Conservation (phyloP, 2,888 invertebrate genomes). For the Agrochola macilenta region DNA sequence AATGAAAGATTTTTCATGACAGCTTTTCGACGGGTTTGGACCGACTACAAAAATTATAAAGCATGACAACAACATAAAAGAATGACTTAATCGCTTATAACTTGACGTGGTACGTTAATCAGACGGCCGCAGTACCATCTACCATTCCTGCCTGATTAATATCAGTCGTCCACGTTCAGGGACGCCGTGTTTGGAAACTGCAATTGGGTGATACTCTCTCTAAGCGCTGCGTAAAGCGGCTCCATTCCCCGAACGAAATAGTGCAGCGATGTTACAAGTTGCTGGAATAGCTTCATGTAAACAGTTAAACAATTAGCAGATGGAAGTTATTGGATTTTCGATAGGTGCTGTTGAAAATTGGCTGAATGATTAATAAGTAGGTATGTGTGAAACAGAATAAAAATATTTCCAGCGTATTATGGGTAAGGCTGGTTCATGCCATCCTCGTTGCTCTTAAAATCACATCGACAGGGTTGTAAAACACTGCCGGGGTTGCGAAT, state of each 20-base stretch:
- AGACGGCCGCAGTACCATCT: slow-evolving; percentile 56
- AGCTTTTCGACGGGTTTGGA: not conserved
- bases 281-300: slow-evolving; percentile 33
- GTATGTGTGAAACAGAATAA: not conserved
- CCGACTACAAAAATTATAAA: not conserved
- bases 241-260: slow-evolving; percentile 20
- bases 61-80: not conserved
- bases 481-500: too few species aligned
- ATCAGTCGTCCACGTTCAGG: slow-evolving; percentile 61
- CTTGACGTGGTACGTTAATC: slow-evolving; percentile 59
- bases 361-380: not conserved
- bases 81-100: slow-evolving; percentile 9
- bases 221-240: slow-evolving; percentile 49
- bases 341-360: slow-evolving; percentile 8
- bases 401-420: too few species aligned
- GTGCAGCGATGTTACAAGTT: slow-evolving; percentile 32
- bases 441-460: not conserved
- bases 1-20: not conserved
- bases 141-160: slow-evolving; percentile 66
- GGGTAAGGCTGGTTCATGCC: not conserved
- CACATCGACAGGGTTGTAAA: not conserved
- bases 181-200: slow-evolving; percentile 62
- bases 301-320: slow-evolving; percentile 17
- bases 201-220: slow-evolving; percentile 65
- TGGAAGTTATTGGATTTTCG: slow-evolving; percentile 2